Evolutionary conservation across 35 echinoderm and acorn worm genomes (phyloP), one percentile per base, ranked within the genome.

Genomic region (Apostichopus parvimensis): DNA sequence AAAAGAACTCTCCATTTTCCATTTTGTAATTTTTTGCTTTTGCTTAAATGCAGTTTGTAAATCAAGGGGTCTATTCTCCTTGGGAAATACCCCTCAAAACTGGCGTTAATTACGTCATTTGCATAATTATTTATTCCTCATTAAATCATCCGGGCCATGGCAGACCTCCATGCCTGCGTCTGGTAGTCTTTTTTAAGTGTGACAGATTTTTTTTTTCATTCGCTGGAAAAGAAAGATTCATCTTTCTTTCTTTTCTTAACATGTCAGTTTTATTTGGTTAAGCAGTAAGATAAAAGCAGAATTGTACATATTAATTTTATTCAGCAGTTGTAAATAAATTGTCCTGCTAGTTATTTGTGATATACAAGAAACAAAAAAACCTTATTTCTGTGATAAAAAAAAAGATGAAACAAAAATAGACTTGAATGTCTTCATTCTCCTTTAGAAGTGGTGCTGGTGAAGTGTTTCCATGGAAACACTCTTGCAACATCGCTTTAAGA

Each of bases 321-420:
- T 84, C 81, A 84, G 81, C 81, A 84, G 17, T 84, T 84, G 81
- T 84, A 84, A 84, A 84, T 84, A 84, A 59, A 84, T 84, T 20
- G 81, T 84, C 81, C 81, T 75, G 71, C 71, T 75, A 75, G 71
- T 75, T 75, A 75, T 75, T 75, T 75, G 71, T 75, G 17, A 75
- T 75, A 75, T 75, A 75, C 71, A 75, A 75, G n/a, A 75, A 75
- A 1, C 1, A 45, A 75, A 84, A 6, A 22, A 59, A 59, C 54
- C 81, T 21, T 58, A 84, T 60, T 84, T 23, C 81, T 84, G 81
- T 84, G 57, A 84, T 1, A 82, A 45, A 45, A 45, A 45, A 24
- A 80, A 80, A 80, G 17, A 13, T 12, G 34, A 80, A 53, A 52
- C 4, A 21, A 79, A 79, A 79, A 52, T 11, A 21, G 22, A 25